Percentiles rank a stretch among this genome's conserved stretches.
These are phyloP conservation scores for Tamias sibiricus DNA, from an alignment of 2,113 vertebrate species.

Conservation along the genomic window DNA sequence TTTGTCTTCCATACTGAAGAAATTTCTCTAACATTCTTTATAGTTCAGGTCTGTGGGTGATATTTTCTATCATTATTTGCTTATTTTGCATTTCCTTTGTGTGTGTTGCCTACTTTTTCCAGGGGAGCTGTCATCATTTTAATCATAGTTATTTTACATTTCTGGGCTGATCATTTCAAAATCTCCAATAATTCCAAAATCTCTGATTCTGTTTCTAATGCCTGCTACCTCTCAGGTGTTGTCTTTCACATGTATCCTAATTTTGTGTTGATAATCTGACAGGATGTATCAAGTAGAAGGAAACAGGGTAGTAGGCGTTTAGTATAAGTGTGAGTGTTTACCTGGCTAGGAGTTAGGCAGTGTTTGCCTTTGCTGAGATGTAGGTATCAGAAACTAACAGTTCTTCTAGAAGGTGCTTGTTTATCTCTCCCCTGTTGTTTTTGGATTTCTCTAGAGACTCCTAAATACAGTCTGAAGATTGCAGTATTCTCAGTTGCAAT, in stretches of 20 bases:
- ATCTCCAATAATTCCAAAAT: neutral
- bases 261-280: neutral
- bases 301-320: neutral
- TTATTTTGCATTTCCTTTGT: neutral
- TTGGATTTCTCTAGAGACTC: neutral
- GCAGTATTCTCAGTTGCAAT: neutral
- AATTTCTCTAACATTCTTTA: neutral
- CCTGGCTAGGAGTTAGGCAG: neutral
- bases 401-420: neutral
- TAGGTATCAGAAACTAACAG: neutral
- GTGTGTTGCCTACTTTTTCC: neutral
- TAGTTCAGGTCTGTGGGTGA: neutral
- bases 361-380: neutral
- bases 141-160: neutral
- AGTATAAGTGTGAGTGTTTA: neutral
- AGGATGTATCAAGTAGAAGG: neutral
- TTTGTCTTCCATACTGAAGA: neutral
- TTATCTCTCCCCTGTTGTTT: neutral
- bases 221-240: neutral
- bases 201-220: neutral
- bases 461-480: neutral
- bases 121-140: neutral
- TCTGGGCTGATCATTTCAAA: neutral
- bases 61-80: neutral
- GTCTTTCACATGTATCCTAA: neutral